Evolutionary conservation across 2,888 invertebrate species (phyloP).

Genomic region (Arctia plantaginis): DNA sequence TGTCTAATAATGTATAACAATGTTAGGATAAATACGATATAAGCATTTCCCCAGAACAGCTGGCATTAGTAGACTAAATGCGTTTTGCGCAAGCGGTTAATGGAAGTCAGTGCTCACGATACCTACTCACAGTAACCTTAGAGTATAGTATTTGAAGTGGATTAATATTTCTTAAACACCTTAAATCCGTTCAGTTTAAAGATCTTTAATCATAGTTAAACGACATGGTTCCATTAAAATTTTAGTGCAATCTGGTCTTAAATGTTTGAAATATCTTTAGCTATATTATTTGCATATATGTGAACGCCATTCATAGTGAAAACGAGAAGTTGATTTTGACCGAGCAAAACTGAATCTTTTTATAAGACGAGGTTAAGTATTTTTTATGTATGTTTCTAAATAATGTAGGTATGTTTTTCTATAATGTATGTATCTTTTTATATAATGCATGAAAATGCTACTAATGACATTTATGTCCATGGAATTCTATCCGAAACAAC

Average conservation of each 20-base stretch:
- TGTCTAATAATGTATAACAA: neutral
- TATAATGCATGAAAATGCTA: too few species aligned
- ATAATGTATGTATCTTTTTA: too few species aligned
- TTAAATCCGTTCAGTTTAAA: conserved; percentile 46
- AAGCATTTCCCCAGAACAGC: conserved; percentile 59
- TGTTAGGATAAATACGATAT: neutral
- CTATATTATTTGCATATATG: too few species aligned
- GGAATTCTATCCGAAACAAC: neutral
- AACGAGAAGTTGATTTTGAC: too few species aligned
- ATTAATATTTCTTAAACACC: conserved; percentile 62
- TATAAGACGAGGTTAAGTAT: too few species aligned
- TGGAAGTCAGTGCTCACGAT: conserved; percentile 62
- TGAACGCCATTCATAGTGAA: too few species aligned
- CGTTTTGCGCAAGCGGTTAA: conserved; percentile 66
- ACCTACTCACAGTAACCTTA: conserved; percentile 58
- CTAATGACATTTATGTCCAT: neutral
- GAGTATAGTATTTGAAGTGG: conserved; percentile 59
- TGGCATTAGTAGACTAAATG: conserved; percentile 60
- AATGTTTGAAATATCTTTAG: too few species aligned
- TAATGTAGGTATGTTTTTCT: too few species aligned
- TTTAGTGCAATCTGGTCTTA: neutral
- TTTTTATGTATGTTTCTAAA: too few species aligned
- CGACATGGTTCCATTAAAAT: neutral
- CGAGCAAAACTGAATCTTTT: too few species aligned
- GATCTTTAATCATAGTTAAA: conserved; percentile 13